Conservation (phyloP, 2,888 invertebrate species). For the Nebria brevicollis region DNA sequence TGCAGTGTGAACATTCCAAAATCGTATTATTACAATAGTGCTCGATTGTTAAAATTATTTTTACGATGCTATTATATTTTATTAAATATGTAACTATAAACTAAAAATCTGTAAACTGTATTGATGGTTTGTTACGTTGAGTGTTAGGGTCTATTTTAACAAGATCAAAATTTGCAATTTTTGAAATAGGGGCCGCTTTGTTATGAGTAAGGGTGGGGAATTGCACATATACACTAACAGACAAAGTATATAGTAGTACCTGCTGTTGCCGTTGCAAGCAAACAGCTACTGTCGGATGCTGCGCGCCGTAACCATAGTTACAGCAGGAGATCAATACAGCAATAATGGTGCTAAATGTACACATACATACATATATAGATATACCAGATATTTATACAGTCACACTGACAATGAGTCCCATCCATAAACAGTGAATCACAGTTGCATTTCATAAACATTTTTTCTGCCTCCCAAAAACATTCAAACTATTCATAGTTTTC, state of each 20-base stretch:
- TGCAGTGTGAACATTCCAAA: no score
- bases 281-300: constrained; percentile 54
- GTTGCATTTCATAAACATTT: neutral
- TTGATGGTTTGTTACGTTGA: neutral
- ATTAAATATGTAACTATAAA: neutral
- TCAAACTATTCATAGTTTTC: no score
- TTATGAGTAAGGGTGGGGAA: neutral
- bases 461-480: neutral
- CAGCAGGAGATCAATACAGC: constrained; percentile 25
- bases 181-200: neutral
- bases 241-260: constrained; percentile 19
- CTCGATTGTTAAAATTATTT: no score
- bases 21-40: no score
- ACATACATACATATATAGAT: neutral
- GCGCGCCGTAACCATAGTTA: constrained; percentile 43
- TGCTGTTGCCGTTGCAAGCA: constrained; percentile 28
- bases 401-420: neutral
- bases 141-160: constrained; percentile 3
- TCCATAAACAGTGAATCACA: neutral
- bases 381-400: neutral
- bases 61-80: no score
- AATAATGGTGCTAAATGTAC: constrained; percentile 17
- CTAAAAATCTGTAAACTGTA: neutral
- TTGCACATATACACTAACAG: neutral
- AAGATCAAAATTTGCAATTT: constrained; percentile 18